A percentile compares a stretch with the other conserved stretches of the same genome.
Conservation (phyloP, 92 coral and sea anemone species). For the Ricordea florida region DNA sequence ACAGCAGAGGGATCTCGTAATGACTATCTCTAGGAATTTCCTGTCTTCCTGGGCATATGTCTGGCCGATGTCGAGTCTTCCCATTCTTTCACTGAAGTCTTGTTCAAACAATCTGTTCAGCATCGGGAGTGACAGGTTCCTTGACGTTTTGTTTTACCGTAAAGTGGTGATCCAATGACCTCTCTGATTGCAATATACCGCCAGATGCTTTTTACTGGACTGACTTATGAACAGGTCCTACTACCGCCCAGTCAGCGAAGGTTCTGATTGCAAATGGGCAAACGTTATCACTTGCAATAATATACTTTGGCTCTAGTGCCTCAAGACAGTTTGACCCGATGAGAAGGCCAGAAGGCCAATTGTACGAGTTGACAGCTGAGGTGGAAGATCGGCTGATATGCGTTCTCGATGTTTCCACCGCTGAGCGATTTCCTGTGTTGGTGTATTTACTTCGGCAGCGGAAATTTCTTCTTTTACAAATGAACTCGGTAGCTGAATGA, state of each 20-base stretch:
- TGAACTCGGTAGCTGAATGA: slow-evolving; percentile 28
- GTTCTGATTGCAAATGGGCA: slow-evolving; percentile 49
- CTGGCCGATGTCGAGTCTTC: neutral
- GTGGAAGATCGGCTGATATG: slow-evolving; percentile 26
- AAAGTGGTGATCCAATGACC: slow-evolving; percentile 42
- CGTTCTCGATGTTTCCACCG: slow-evolving; percentile 27
- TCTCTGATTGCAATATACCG: slow-evolving; percentile 16
- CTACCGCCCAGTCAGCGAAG: slow-evolving; percentile 59
- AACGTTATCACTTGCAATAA: slow-evolving; percentile 28
- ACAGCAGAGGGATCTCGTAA: slow-evolving; percentile 49
- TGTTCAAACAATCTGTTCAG: slow-evolving; percentile 34
- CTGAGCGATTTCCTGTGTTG: slow-evolving; percentile 15
- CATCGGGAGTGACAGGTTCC: slow-evolving; percentile 43
- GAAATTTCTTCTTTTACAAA: slow-evolving; percentile 43
- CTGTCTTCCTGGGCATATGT: slow-evolving; percentile 32
- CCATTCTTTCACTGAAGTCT: slow-evolving; percentile 45
- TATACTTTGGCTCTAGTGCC: slow-evolving; percentile 34
- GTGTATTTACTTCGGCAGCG: slow-evolving; percentile 15
- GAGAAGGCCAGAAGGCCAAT: slow-evolving; percentile 44
- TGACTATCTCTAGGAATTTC: slow-evolving; percentile 32
- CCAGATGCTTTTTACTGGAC: neutral
- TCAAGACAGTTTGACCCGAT: slow-evolving; percentile 59
- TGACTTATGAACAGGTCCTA: slow-evolving; percentile 31
- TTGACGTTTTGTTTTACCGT: slow-evolving; percentile 39
- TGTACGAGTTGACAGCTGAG: slow-evolving; percentile 10